These are phyloP conservation scores for Rhombomys opimus DNA, from an alignment of 2,113 vertebrate species.

Conservation along the genomic window DNA sequence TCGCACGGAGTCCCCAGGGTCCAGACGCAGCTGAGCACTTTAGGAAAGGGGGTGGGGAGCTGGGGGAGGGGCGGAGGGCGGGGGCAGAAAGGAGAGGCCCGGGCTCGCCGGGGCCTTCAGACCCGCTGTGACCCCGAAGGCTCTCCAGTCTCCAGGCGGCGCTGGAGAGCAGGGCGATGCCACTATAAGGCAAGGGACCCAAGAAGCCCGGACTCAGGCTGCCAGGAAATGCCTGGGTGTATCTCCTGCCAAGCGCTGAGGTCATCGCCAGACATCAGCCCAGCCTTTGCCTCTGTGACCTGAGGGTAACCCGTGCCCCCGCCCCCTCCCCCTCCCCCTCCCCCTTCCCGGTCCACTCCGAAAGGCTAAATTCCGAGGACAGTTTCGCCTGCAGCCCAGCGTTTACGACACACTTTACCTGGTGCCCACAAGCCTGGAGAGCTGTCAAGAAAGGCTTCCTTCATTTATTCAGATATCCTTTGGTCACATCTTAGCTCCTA, in stretches of 20 bases:
- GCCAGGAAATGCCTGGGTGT: constrained; percentile 70
- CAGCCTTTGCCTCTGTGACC: constrained; percentile 31
- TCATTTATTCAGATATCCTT: not conserved
- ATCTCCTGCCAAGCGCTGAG: constrained; percentile 49
- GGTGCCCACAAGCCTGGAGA: not conserved
- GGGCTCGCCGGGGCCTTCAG: not conserved
- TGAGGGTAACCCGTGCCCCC: not conserved
- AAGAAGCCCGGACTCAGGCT: not conserved
- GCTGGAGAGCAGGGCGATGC: constrained; percentile 21
- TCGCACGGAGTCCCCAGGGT: not conserved
- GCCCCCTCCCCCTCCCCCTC: not conserved
- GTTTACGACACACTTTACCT: not conserved
- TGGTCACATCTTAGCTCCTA: not conserved
- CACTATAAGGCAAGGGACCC: not conserved
- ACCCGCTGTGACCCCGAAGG: not conserved
- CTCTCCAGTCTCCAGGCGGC: constrained; percentile 50
- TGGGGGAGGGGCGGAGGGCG: too few species aligned
- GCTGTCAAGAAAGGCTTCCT: not conserved
- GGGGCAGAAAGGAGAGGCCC: not conserved
- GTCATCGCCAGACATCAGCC: constrained; percentile 28
- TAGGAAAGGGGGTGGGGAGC: not conserved
- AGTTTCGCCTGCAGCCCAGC: not conserved
- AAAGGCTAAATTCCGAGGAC: not conserved
- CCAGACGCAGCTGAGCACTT: not conserved
- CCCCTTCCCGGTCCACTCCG: not conserved